Evolutionary conservation across 2,888 invertebrate genomes (phyloP).

Genomic region (Pollenia angustigena): DNA sequence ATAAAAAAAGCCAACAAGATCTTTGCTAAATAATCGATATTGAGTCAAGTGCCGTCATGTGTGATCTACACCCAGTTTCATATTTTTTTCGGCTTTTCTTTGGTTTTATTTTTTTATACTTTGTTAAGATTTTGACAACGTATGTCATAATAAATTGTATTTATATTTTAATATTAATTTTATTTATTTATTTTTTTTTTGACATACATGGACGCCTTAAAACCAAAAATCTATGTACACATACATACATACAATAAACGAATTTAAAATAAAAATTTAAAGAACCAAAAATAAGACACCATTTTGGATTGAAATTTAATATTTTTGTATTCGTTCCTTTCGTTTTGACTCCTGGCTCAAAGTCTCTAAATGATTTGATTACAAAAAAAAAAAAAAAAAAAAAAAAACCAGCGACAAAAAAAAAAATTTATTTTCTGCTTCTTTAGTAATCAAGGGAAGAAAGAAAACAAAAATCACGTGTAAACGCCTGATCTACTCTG

Average conservation of each 20-base stretch:
- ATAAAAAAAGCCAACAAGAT: no score
- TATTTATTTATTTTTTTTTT: background rate
- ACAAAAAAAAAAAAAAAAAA: background rate
- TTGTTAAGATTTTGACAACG: slow-evolving; percentile 40
- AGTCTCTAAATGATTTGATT: background rate
- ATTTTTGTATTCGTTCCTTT: background rate
- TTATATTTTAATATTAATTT: background rate
- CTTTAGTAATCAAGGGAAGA: no score
- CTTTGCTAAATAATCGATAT: no score
- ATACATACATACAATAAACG: background rate
- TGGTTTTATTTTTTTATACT: background rate
- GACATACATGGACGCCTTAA: background rate
- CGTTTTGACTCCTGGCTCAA: background rate
- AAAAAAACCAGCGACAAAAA: no score
- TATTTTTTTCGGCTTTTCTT: slow-evolving; percentile 15
- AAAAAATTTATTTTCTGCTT: no score
- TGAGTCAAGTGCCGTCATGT: slow-evolving; percentile 5
- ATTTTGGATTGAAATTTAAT: slow-evolving; percentile 43
- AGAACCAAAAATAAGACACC: background rate
- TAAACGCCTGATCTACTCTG: no score
- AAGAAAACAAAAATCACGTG: no score
- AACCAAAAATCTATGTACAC: background rate
- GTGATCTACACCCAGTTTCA: background rate
- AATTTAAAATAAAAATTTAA: background rate
- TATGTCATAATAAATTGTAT: slow-evolving; percentile 27